Base-by-base conservation (phyloP, 2,888 invertebrate genomes). In the Andrena chrysosceles region DNA sequence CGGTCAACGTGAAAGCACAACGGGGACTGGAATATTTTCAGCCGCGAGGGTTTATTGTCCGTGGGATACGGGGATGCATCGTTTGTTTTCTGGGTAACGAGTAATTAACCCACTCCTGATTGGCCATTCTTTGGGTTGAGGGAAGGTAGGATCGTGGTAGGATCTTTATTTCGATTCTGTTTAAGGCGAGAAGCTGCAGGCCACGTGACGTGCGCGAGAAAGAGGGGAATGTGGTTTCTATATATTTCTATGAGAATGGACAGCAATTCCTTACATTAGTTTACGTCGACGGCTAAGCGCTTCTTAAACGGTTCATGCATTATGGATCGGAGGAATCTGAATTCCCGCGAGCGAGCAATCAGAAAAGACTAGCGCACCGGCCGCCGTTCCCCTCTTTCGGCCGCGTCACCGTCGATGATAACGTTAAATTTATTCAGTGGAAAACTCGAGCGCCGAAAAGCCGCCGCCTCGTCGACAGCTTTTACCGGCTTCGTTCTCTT, bases 301-400 rank as follows among this genome's bases (percentile, higher is more conserved):
- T 90, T 85, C 90, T 91, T 91, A 91, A 92, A 91, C 90, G 91
- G 84, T 90, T 91, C 90, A 91, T 92, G 91, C 90, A 92, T 92
- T 91, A 92, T 92, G 92, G 90, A 92, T 91, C 86, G 87, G 88
- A 5, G 90, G 87, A 90, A 92, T 92, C 89, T 91, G 92, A 91
- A 92, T 91, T 91, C 77, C 82, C 73, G 77, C 75, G 79, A 78
- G 74, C 71, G 79, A 85, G 73, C 83, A 86, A 86, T 86, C 88
- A 76, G 70, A 73, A 75, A 63, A 66, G 74, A 64, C 80, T 54
- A 49, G 35, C 67, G 33, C 20, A 13, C 7, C 52, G 52, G 20
- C 31, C 1, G 29, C 8, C 8, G n/a, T 54, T 20, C 72, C 60
- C 74, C 75, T 49, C 71, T 68, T 68, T 68, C 75, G 73, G 68